Evolutionary conservation across 2,888 invertebrate species (phyloP).

Genomic region (Pandemis corylana): DNA sequence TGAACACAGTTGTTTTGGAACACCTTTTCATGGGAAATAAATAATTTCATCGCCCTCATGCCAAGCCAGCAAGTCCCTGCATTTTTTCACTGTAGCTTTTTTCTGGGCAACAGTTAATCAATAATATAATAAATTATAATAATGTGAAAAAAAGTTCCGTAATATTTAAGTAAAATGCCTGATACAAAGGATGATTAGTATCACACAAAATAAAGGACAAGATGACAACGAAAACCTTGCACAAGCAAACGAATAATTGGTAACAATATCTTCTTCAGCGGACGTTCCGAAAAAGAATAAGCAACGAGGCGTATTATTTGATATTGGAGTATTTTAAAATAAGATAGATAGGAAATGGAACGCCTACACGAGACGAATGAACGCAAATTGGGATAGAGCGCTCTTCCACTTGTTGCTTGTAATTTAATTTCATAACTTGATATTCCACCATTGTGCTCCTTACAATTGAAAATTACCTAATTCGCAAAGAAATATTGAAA

Average conservation of each 20-base stretch:
- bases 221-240: not conserved
- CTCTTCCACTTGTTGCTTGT: constrained; percentile 37
- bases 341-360: constrained; percentile 22
- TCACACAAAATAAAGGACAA: not conserved
- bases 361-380: constrained; percentile 27
- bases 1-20: too few species aligned
- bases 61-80: too few species aligned
- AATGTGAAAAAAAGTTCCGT: too few species aligned
- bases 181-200: not conserved
- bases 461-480: not conserved
- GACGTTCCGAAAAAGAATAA: constrained; percentile 10
- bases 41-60: too few species aligned
- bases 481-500: not conserved
- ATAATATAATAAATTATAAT: too few species aligned
- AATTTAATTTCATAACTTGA: constrained; percentile 20
- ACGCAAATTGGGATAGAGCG: constrained; percentile 25
- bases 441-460: not conserved
- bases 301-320: constrained; percentile 1
- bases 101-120: too few species aligned
- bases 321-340: constrained; percentile 25
- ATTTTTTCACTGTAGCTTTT: too few species aligned
- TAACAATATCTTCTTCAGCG: constrained; percentile 7
- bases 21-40: too few species aligned
- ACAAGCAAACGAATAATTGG: not conserved
- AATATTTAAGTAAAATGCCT: too few species aligned